phyloP scores from a whole-genome alignment of 92 coral and sea anemone genomes.

The Umimayanthus kanabou region DNA sequence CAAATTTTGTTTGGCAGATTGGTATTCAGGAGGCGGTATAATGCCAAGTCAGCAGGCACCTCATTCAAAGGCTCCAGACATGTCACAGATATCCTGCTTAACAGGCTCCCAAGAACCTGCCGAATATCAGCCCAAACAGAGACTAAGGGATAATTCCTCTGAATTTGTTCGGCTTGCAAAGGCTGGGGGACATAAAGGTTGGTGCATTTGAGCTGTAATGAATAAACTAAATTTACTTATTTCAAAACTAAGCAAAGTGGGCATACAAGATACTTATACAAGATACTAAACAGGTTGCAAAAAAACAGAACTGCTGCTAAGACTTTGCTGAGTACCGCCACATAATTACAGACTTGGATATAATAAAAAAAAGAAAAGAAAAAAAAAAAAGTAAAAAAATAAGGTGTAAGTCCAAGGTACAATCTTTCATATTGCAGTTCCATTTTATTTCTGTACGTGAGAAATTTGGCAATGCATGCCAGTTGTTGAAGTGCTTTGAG shows the following conservation, averaged over 20 bases:
- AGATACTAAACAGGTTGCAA: too few relatives aligned
- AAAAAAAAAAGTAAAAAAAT: too few relatives aligned
- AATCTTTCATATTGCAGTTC: too few relatives aligned
- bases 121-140: constrained; percentile 17
- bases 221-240: not conserved
- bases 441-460: too few relatives aligned
- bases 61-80: constrained; percentile 32
- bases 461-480: too few relatives aligned
- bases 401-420: too few relatives aligned
- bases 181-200: constrained; percentile 45
- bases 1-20: constrained; percentile 5
- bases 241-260: not conserved
- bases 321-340: too few relatives aligned
- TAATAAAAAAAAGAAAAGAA: too few relatives aligned
- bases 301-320: too few relatives aligned
- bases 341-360: too few relatives aligned
- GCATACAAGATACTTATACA: too few relatives aligned
- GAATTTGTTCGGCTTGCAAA: constrained; percentile 44
- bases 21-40: constrained; percentile 28
- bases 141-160: constrained; percentile 27
- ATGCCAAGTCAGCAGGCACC: constrained; percentile 33
- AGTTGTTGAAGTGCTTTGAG: too few relatives aligned
- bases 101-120: constrained; percentile 20
- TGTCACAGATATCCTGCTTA: constrained; percentile 44
- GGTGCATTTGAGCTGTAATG: not conserved